Percentiles rank a stretch among this genome's conserved stretches.
These are phyloP conservation scores for Ginglymostoma cirratum DNA, from an alignment of 2,113 vertebrate genomes.

Conservation along the genomic window DNA sequence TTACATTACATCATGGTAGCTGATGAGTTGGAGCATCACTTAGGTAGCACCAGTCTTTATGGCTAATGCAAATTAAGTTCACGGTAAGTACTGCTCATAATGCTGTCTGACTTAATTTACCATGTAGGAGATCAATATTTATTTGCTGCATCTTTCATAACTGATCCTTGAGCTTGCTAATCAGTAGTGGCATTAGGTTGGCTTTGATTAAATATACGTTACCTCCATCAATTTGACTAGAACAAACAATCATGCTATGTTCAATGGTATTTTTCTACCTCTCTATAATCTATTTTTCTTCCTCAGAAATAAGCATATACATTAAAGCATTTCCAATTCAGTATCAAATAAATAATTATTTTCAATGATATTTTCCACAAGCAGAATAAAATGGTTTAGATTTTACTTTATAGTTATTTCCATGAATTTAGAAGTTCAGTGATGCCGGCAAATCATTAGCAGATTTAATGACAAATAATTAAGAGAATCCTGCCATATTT, in stretches of 20 bases:
- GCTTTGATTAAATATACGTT: constrained; percentile 22
- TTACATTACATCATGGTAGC: neutral
- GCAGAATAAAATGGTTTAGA: neutral
- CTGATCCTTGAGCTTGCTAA: neutral
- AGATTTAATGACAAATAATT: neutral
- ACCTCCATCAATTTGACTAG: constrained; percentile 8
- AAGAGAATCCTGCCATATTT: neutral
- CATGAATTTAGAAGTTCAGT: neutral
- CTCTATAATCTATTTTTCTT: neutral
- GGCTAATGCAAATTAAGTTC: neutral
- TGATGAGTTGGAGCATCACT: neutral
- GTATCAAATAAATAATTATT: neutral
- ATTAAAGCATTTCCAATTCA: neutral
- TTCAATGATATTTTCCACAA: neutral
- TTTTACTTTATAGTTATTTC: neutral
- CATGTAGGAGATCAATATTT: constrained; percentile 26
- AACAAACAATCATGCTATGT: constrained; percentile 5
- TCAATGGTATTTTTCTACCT: neutral
- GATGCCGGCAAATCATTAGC: neutral
- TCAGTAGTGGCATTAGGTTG: constrained; percentile 25
- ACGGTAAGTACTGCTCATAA: neutral
- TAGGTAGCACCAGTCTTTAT: neutral
- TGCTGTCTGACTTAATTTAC: neutral
- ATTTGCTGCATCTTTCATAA: constrained; percentile 35
- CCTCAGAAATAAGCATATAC: neutral